These are phyloP conservation scores for Erinaceus europaeus DNA, from an alignment of 2,113 vertebrate species.

Conservation along the genomic window DNA sequence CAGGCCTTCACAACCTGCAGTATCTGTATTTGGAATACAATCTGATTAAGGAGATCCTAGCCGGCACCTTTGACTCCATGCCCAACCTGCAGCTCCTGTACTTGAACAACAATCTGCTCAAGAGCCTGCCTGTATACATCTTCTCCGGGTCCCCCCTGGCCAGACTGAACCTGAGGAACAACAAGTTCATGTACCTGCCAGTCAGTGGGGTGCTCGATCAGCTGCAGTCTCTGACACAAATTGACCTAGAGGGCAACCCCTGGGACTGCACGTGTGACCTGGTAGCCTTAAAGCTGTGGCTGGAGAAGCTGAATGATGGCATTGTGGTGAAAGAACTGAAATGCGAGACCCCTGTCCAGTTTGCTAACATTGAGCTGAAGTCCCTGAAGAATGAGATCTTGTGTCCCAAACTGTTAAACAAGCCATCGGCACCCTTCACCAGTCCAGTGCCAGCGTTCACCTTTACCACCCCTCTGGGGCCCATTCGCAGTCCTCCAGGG, in stretches of 20 bases:
- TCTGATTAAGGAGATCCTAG: constrained; percentile 95
- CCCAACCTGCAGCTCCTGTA: constrained; percentile 96
- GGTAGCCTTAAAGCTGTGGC: constrained; percentile 96
- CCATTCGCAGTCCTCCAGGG: constrained; percentile 92
- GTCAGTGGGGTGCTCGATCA: constrained; percentile 98
- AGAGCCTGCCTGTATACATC: constrained; percentile 94
- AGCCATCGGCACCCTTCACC: constrained; percentile 90
- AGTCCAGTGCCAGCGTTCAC: constrained; percentile 86
- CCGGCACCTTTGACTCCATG: constrained; percentile 96
- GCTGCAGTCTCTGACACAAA: constrained; percentile 93
- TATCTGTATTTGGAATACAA: constrained; percentile 99
- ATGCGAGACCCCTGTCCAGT: constrained; percentile 95
- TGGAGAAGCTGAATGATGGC: constrained; percentile 93
- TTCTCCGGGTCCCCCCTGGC: constrained; percentile 94
- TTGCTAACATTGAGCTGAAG: constrained; percentile 94
- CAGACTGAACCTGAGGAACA: constrained; percentile 95
- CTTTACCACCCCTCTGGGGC: constrained; percentile 89
- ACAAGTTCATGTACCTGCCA: constrained; percentile 98
- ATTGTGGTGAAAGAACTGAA: constrained; percentile 94
- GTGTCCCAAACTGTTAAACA: constrained; percentile 93
- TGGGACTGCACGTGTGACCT: constrained; percentile 99
- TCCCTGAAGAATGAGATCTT: constrained; percentile 96
- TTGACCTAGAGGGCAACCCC: constrained; percentile 96
- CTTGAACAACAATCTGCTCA: constrained; percentile 95
- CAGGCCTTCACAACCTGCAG: constrained; percentile 94